Conservation (phyloP, 2,113 vertebrate species). For the Brevimyrus niger region DNA sequence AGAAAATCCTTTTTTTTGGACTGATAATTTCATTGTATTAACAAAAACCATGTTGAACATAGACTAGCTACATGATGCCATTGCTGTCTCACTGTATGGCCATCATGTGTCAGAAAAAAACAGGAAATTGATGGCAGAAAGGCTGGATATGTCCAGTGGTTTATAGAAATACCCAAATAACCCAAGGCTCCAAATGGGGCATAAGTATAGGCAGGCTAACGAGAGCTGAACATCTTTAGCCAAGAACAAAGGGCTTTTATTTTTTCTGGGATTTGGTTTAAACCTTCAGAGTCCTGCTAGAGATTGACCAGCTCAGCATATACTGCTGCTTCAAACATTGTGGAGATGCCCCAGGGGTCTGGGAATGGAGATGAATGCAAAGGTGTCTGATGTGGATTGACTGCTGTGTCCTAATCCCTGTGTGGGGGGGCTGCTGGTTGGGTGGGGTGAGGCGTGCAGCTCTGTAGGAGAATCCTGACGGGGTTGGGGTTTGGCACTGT, state of each 20-base stretch:
- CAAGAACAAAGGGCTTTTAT: constrained; percentile 9
- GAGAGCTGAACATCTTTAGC: not conserved
- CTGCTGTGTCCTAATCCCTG: not conserved
- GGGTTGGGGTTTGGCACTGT: not conserved
- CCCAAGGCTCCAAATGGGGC: not conserved
- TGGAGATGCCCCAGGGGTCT: not conserved
- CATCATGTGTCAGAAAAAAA: not conserved
- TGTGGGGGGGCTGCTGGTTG: not conserved
- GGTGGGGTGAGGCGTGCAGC: not conserved
- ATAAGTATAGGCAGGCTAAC: not conserved
- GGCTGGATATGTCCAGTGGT: not conserved
- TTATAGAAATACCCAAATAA: not conserved
- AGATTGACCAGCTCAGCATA: constrained; percentile 15
- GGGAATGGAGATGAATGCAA: not conserved
- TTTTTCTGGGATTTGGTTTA: constrained; percentile 10
- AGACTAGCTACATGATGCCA: not conserved
- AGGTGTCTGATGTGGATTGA: not conserved
- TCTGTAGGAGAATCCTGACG: not conserved
- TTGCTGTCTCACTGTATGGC: not conserved
- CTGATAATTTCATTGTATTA: not conserved
- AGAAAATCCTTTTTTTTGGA: not conserved
- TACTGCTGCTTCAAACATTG: not conserved
- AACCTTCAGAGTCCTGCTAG: not conserved
- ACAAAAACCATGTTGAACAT: not conserved
- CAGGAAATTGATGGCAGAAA: not conserved